A percentile compares a stretch with the other conserved stretches of the same genome.
These are phyloP conservation scores for Venusia cambrica DNA, from an alignment of 2,888 invertebrate species.

Conservation along the genomic window DNA sequence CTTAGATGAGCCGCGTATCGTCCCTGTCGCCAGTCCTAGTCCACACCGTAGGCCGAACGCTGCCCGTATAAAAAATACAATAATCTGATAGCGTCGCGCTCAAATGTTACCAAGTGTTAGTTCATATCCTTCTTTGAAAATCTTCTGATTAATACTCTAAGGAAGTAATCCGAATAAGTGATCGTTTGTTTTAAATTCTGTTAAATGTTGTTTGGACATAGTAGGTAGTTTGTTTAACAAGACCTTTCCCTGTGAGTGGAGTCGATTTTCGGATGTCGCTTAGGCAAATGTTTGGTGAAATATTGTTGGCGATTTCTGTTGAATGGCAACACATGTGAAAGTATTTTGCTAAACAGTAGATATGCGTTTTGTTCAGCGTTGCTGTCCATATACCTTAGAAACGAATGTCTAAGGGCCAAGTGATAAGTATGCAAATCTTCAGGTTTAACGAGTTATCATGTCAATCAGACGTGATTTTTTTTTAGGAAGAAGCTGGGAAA, in stretches of 20 bases:
- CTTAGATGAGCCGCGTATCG: slow-evolving; percentile 49
- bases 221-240: slow-evolving; percentile 12
- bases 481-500: too few relatives aligned
- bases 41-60: slow-evolving; percentile 42
- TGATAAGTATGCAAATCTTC: too few relatives aligned
- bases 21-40: slow-evolving; percentile 37
- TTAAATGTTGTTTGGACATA: slow-evolving; percentile 13
- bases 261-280: slow-evolving; percentile 2
- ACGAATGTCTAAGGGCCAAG: too few relatives aligned
- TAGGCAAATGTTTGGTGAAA: slow-evolving; percentile 3
- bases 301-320: slow-evolving; percentile 9
- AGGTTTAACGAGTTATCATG: too few relatives aligned
- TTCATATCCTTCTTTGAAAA: slow-evolving; percentile 10
- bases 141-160: slow-evolving; percentile 21
- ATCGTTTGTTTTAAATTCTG: slow-evolving; percentile 19
- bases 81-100: slow-evolving; percentile 16
- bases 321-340: neutral
- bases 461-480: too few relatives aligned
- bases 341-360: neutral
- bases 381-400: too few relatives aligned
- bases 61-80: slow-evolving; percentile 33
- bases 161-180: slow-evolving; percentile 21
- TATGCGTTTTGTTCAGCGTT: too few relatives aligned
- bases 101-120: slow-evolving; percentile 25
- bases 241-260: slow-evolving; percentile 6